Evolutionary conservation across 2,888 invertebrate genomes (phyloP), one percentile per base, ranked within the genome.

Genomic region (Drosophila conformis): DNA sequence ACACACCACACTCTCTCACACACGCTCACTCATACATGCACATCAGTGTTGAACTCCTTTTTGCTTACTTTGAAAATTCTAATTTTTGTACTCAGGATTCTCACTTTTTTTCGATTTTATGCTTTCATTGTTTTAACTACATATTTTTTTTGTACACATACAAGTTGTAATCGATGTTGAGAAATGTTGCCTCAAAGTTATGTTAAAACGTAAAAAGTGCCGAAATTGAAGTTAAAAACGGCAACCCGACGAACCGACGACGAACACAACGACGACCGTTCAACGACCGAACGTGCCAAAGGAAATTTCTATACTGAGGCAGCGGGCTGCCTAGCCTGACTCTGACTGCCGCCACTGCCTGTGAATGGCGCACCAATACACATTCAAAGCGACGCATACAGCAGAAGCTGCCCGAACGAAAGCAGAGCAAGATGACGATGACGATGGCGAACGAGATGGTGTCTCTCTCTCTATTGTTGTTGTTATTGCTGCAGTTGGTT

Each of bases 271-370:
- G 48, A 63, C 60, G 61, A 67, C 58, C 76, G 52, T 59, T 27
- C 7, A 15, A 29, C 83, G 76, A 86, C 77, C 85, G 83, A 83
- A 80, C 90, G 73, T 82, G 80, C 80, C 91, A 90, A 91, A 91
- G 85, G 91, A 89, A 91, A 90, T 90, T 90, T 91, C 87, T 83
- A 90, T 80, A 91, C 90, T 91, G 83, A 87, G 36, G 68, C 72
- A 69, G 67, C 64, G 64, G 58, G 18, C 27, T 38, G 54, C 36
- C 36, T 54, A 27, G 79, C 73, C 73, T 72, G 79, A 62, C 83
- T 76, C 82, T 73, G 75, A 73, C 77, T 76, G 76, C 46, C 8
- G 27, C 56, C 27, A 53, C 78, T 61, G 69, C 64, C 70, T n/a
- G 69, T 69, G 72, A 73, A 68, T 59, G 60, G 40, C 35, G 48